phyloP scores from a whole-genome alignment of 1,140 invertebrate genomes.

The Sogatella furcifera region DNA sequence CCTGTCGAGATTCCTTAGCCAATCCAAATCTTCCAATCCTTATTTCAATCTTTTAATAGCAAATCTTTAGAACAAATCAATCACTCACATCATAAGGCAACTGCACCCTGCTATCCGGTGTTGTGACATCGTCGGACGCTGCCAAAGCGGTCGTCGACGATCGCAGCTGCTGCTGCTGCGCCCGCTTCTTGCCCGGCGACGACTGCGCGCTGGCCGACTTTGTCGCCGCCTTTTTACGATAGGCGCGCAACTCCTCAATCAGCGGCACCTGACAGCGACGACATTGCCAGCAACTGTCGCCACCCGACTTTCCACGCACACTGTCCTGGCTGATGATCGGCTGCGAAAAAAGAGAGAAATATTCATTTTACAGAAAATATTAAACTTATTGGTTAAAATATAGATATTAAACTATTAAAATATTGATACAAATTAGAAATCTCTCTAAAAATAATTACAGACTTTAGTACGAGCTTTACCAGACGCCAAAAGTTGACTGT shows the following conservation, averaged over 20 bases:
- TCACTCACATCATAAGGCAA: neutral
- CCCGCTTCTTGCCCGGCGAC: too few species aligned
- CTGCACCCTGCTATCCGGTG: neutral
- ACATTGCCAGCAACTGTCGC: conserved; percentile 34
- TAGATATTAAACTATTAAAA: too few species aligned
- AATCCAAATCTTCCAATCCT: too few species aligned
- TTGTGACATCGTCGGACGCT: conserved; percentile 42
- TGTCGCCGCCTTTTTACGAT: conserved; percentile 5
- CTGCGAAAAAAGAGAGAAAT: neutral
- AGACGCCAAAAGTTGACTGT: too few species aligned
- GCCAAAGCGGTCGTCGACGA: conserved; percentile 22
- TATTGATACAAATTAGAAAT: too few species aligned
- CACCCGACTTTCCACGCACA: neutral
- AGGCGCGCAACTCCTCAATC: conserved; percentile 8
- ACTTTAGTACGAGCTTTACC: too few species aligned
- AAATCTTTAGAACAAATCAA: neutral
- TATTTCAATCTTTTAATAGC: too few species aligned
- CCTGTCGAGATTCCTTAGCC: too few species aligned
- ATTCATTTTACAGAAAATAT: too few species aligned
- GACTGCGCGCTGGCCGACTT: too few species aligned
- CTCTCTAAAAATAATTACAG: too few species aligned
- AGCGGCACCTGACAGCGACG: conserved; percentile 33
- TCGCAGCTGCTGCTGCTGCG: neutral
- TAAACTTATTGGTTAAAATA: too few species aligned
- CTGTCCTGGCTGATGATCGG: neutral